These are phyloP conservation scores for Phengaris arion DNA, from an alignment of 2,888 invertebrate species.

Conservation along the genomic window DNA sequence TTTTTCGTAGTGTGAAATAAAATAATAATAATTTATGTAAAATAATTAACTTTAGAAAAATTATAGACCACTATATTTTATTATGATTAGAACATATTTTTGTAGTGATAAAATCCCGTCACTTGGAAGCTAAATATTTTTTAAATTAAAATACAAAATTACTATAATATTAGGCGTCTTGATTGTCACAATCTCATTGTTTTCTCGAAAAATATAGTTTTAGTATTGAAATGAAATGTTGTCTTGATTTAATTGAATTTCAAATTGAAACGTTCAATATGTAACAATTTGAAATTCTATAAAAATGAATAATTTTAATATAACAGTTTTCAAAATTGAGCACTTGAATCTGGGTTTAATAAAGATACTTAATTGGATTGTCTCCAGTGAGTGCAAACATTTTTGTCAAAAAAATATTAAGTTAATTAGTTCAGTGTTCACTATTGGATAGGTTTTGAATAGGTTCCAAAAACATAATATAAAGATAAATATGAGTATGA, in stretches of 20 bases:
- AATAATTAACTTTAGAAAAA: too few species aligned
- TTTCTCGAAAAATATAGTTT: slow-evolving; percentile 19
- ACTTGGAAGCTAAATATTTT: neutral
- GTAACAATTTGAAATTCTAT: too few species aligned
- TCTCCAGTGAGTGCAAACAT: neutral
- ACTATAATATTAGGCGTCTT: neutral
- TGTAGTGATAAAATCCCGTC: neutral
- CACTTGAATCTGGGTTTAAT: neutral
- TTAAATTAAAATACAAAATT: neutral
- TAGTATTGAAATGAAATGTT: slow-evolving; percentile 6
- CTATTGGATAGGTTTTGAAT: neutral
- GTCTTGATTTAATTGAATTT: neutral
- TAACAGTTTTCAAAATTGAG: neutral
- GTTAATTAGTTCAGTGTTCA: neutral
- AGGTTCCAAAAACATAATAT: neutral
- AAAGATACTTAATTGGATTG: neutral
- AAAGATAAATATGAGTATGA: too few species aligned
- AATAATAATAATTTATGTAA: neutral
- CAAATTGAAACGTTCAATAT: neutral
- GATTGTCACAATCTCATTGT: slow-evolving; percentile 23
- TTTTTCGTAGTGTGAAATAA: neutral
- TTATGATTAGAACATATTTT: neutral
- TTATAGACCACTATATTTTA: neutral
- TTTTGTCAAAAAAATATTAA: neutral
- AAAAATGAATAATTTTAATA: neutral